Base-by-base conservation (phyloP, 2,888 invertebrate genomes). In the Drosophila emarginata region DNA sequence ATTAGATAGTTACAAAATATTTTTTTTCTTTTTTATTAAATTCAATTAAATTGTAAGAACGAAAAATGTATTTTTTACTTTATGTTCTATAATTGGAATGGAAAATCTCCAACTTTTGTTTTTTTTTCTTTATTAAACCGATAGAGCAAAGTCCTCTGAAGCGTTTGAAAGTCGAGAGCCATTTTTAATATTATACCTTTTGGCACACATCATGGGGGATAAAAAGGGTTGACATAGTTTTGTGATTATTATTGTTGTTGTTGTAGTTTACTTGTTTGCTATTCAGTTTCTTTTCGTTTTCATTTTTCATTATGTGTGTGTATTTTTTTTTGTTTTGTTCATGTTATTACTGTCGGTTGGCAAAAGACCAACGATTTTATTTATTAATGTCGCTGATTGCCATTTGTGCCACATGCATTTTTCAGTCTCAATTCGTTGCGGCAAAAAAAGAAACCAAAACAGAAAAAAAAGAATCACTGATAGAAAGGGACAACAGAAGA, bases 341-440 rank as follows among this genome's bases (percentile, higher is more conserved):
- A 71, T 70, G 69, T 71, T 70, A 70, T 70, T 70, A 70, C 69
- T 70, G 69, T 70, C 70, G 62, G 70, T 75, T 74, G 74, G 74
- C 74, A 74, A 74, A 66, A 61, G 66, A 74, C 74, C 74, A 74
- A 76, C 67, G 67, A 64, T 76, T 75, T 75, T 72, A 76, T 75
- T 75, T 75, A 75, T 76, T 75, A 75, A 75, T 75, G 75, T 58
- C 76, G 72, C 75, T 75, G 75, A 75, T 75, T 75, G 75, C 77
- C 76, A 75, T 67, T 76, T 76, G 76, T 67, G 76, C 76, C 76
- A 65, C 75, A 76, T 67, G 67, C 76, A 71, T 76, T 74, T 74
- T 74, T 74, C 70, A 75, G 61, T 61, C 50, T 32, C 61, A 36
- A 61, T 58, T 58, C 69, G 52, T 56, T 40, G 39, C 9, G 59